A percentile compares a stretch with the other conserved stretches of the same genome.
phyloP scores from a whole-genome alignment of 2,888 invertebrate genomes.

The Acanthosepion esculentum region DNA sequence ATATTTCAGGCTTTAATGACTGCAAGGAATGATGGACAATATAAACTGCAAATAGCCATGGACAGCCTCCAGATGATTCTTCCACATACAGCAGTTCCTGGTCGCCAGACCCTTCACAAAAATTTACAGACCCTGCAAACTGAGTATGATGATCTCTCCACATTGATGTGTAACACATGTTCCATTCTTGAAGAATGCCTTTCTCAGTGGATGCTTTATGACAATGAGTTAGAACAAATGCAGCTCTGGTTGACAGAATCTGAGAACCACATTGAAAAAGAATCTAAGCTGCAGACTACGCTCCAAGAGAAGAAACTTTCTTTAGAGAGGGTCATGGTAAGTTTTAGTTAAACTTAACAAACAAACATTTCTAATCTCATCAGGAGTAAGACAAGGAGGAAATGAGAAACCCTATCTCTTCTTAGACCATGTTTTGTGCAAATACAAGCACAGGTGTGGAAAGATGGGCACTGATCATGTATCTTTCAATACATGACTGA shows the following conservation, averaged over 20 bases:
- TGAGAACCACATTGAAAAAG: slow-evolving; percentile 86
- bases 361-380: too few species aligned
- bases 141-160: slow-evolving; percentile 89
- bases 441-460: too few species aligned
- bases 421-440: too few species aligned
- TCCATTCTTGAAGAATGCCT: slow-evolving; percentile 88
- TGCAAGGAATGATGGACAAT: slow-evolving; percentile 69
- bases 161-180: slow-evolving; percentile 82
- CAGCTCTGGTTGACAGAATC: slow-evolving; percentile 85
- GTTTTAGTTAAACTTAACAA: slow-evolving; percentile 52
- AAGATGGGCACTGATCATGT: too few species aligned
- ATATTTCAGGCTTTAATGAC: slow-evolving; percentile 64
- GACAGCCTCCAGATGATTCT: slow-evolving; percentile 71
- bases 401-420: too few species aligned
- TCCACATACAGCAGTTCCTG: slow-evolving; percentile 92
- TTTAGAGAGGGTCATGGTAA: slow-evolving; percentile 90
- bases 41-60: slow-evolving; percentile 70
- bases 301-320: slow-evolving; percentile 71
- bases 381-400: too few species aligned
- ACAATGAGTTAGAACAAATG: slow-evolving; percentile 87
- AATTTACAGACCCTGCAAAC: slow-evolving; percentile 87
- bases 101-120: slow-evolving; percentile 89
- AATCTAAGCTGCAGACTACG: slow-evolving; percentile 80
- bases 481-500: too few species aligned
- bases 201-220: slow-evolving; percentile 94